Evolutionary conservation across 2,113 vertebrate genomes (phyloP).

Genomic region (Xyrauchen texanus): DNA sequence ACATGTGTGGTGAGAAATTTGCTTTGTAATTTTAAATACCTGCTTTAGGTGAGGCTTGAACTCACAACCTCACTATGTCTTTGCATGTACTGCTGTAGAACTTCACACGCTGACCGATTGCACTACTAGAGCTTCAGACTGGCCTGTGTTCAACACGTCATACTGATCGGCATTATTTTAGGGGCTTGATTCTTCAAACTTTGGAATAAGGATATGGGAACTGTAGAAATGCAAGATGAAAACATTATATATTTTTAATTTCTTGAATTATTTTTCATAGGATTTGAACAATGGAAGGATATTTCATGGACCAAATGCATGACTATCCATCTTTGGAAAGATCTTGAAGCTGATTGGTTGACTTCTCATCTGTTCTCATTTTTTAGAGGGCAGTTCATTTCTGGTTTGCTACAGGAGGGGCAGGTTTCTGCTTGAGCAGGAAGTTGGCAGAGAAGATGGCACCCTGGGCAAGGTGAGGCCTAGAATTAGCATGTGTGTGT

Average conservation of each 20-base stretch:
- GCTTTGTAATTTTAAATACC: conserved; percentile 12
- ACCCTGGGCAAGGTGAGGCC: conserved; percentile 88
- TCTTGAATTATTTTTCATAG: no score
- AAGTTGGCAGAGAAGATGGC: conserved; percentile 85
- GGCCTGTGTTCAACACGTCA: not conserved
- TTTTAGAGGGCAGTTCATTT: conserved; percentile 83
- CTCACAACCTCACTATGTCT: conserved; percentile 9
- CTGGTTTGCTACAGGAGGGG: conserved; percentile 94
- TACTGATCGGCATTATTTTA: not conserved
- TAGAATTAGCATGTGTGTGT: not conserved
- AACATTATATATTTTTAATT: no score
- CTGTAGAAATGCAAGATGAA: no score
- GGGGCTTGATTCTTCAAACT: not conserved
- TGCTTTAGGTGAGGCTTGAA: conserved; percentile 15
- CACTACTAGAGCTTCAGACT: not conserved
- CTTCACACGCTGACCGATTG: not conserved
- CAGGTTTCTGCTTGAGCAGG: conserved; percentile 90
- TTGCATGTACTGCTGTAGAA: not conserved
- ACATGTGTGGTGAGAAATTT: not conserved
- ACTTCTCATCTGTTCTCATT: not conserved
- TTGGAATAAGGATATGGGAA: not conserved
- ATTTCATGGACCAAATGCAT: not conserved
- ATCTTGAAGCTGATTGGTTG: not conserved
- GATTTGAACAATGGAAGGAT: not conserved
- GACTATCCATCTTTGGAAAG: no score